A percentile compares a stretch with the other conserved stretches of the same genome.
These are phyloP conservation scores for Oreamnos americanus DNA, from an alignment of 2,113 vertebrate genomes.

Conservation along the genomic window DNA sequence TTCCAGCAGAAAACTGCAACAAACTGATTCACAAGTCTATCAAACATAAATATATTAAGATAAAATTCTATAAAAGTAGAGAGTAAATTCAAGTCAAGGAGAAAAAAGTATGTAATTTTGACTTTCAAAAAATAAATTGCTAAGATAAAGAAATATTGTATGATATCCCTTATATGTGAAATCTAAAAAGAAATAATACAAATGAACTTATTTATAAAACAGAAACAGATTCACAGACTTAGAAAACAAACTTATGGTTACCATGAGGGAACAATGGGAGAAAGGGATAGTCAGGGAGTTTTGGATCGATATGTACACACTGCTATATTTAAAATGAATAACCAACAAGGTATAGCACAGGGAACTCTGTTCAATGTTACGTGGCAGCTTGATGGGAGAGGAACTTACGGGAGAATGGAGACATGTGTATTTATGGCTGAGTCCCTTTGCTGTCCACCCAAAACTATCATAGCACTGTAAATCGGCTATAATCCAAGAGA, in stretches of 20 bases:
- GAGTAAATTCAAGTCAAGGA: background rate
- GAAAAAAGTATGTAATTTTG: background rate
- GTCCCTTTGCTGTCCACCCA: background rate
- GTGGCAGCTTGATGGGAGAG: background rate
- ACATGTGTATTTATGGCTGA: background rate
- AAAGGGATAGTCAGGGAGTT: background rate
- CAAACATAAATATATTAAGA: background rate
- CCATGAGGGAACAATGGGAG: background rate
- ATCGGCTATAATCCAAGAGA: background rate
- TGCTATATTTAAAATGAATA: background rate
- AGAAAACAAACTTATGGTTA: background rate
- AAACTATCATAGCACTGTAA: background rate
- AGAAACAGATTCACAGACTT: background rate
- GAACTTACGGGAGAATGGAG: background rate
- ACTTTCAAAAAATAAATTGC: background rate
- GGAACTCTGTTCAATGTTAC: background rate
- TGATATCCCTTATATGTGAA: background rate
- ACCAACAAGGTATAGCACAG: background rate
- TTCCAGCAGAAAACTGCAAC: background rate
- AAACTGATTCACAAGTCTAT: background rate
- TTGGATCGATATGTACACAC: background rate
- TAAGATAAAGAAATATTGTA: background rate
- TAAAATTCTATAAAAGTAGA: background rate
- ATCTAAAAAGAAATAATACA: background rate
- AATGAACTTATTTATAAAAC: background rate